These are phyloP conservation scores for Capitella teleta DNA, from an alignment of 1,140 invertebrate species.

Conservation along the genomic window DNA sequence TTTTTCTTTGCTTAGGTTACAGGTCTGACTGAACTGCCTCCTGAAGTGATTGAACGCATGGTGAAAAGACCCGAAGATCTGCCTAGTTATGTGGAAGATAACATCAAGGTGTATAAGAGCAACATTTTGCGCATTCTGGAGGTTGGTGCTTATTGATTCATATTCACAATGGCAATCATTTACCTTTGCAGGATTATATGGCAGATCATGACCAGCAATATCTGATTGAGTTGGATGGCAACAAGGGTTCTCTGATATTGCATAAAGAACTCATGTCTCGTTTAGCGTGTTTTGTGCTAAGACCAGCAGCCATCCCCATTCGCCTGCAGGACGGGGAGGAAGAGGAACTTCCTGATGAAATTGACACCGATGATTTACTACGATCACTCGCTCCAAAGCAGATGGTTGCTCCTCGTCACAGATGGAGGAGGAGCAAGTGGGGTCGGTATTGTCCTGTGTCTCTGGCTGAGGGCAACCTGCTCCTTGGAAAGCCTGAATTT, in stretches of 20 bases:
- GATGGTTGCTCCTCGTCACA: slow-evolving; percentile 33
- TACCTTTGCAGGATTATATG: slow-evolving; percentile 34
- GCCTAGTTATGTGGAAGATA: slow-evolving; percentile 21
- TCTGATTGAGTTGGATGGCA: slow-evolving; percentile 37
- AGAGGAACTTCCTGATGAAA: slow-evolving; percentile 33
- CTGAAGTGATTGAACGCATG: slow-evolving; percentile 28
- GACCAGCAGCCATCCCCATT: slow-evolving; percentile 33
- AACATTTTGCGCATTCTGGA: slow-evolving; percentile 34
- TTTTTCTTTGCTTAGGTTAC: slow-evolving; percentile 14
- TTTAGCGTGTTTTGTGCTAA: slow-evolving; percentile 18
- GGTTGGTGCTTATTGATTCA: slow-evolving; percentile 13
- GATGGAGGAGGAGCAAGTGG: slow-evolving; percentile 38
- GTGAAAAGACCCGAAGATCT: slow-evolving; percentile 36
- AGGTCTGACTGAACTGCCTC: slow-evolving; percentile 21
- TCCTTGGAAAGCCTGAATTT: slow-evolving; percentile 37
- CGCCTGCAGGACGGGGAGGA: slow-evolving; percentile 30
- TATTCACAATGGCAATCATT: slow-evolving; percentile 1
- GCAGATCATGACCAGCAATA: slow-evolving; percentile 39
- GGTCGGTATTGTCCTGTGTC: slow-evolving; percentile 37
- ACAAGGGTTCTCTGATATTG: slow-evolving; percentile 18
- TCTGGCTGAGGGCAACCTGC: slow-evolving; percentile 35
- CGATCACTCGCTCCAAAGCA: slow-evolving; percentile 26
- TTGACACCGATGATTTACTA: slow-evolving; percentile 38
- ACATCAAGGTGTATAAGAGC: slow-evolving; percentile 29
- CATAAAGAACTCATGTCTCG: not conserved